Percentiles rank a stretch among this genome's conserved stretches.
Evolutionary conservation across 2,113 vertebrate genomes (phyloP).

Genomic region (Daubentonia madagascariensis): DNA sequence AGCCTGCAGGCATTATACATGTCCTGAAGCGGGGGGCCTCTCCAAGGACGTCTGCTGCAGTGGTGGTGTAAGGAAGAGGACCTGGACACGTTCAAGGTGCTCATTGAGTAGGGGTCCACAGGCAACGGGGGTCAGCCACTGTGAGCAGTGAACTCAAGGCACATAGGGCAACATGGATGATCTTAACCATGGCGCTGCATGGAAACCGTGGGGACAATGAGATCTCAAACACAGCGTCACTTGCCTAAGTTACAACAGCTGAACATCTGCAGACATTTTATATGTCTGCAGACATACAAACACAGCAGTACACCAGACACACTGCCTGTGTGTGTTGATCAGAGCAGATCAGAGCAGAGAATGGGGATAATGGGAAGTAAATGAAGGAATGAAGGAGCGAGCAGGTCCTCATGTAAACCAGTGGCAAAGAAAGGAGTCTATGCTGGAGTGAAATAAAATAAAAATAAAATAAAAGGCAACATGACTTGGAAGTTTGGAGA

Average conservation of each 20-base stretch:
- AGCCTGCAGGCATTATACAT: rapidly evolving
- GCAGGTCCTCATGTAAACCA: not conserved
- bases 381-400: rapidly evolving
- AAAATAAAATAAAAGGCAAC: not conserved
- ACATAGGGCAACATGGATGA: rapidly evolving
- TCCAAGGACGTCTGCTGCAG: not conserved
- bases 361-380: rapidly evolving
- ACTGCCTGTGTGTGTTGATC: rapidly evolving
- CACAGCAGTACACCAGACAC: rapidly evolving
- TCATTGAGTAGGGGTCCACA: rapidly evolving
- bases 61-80: not conserved
- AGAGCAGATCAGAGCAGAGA: rapidly evolving
- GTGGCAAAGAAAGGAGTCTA: rapidly evolving
- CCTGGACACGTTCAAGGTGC: rapidly evolving
- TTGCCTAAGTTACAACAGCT: not conserved
- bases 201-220: not conserved
- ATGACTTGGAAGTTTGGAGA: not conserved
- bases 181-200: rapidly evolving
- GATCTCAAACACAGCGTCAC: rapidly evolving
- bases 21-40: not conserved
- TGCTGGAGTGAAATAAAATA: not conserved
- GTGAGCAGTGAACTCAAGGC: not conserved
- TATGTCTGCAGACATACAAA: too few relatives aligned
- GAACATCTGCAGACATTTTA: rapidly evolving
- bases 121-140: rapidly evolving